phyloP scores from a whole-genome alignment of 92 coral and sea anemone species.

The Epizoanthus illoricatus region DNA sequence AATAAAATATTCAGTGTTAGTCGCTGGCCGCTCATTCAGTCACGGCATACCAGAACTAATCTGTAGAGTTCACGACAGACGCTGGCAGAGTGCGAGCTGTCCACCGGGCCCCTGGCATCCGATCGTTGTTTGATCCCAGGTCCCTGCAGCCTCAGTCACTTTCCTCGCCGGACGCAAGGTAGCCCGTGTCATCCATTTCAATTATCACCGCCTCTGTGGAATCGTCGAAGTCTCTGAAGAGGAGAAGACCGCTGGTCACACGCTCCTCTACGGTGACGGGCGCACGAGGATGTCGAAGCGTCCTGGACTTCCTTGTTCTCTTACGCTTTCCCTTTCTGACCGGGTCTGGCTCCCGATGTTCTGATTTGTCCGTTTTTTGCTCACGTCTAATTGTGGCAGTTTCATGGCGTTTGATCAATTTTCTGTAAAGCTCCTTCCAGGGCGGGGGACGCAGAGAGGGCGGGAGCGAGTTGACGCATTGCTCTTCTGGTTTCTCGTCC shows the following conservation, averaged over 20 bases:
- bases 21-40: too few relatives aligned
- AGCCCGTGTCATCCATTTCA: constrained; percentile 23
- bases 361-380: not conserved
- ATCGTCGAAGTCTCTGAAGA: constrained; percentile 20
- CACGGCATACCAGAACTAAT: too few relatives aligned
- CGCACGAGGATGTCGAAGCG: not conserved
- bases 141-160: not conserved
- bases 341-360: not conserved
- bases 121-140: too few relatives aligned
- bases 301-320: not conserved
- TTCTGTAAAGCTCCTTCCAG: constrained; percentile 7
- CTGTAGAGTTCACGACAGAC: too few relatives aligned
- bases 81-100: too few relatives aligned
- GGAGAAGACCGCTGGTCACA: constrained; percentile 29
- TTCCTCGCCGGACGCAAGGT: constrained; percentile 35
- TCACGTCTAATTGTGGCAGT: not conserved
- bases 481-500: not conserved
- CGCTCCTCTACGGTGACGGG: not conserved
- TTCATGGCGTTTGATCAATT: constrained; percentile 12
- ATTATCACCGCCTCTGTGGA: constrained; percentile 16
- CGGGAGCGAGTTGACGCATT: not conserved
- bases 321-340: not conserved
- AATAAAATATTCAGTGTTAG: too few relatives aligned
- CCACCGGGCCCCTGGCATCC: too few relatives aligned
- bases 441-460: constrained; percentile 2